These are phyloP conservation scores for Sturmia bella DNA, from an alignment of 2,888 invertebrate species.

Conservation along the genomic window DNA sequence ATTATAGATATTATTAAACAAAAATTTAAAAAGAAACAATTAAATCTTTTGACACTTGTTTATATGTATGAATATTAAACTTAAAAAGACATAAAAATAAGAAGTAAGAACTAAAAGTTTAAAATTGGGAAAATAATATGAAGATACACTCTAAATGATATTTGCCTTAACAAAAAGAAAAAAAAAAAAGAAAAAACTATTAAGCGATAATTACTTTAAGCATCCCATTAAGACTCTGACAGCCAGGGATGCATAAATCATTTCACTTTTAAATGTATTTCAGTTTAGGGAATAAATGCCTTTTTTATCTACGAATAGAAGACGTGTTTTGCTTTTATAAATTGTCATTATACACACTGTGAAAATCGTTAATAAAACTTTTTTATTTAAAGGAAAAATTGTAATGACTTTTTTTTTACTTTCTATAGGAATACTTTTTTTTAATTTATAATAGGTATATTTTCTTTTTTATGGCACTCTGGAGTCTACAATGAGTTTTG, in stretches of 20 bases:
- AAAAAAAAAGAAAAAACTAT: no score
- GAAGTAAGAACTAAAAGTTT: background rate
- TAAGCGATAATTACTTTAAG: background rate
- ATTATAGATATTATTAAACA: conserved; percentile 51
- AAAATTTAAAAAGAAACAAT: conserved; percentile 56
- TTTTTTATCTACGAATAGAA: conserved; percentile 57
- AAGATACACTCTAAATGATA: conserved; percentile 10
- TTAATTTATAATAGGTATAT: conserved; percentile 40
- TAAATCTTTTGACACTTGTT: conserved; percentile 18
- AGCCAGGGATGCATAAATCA: conserved; percentile 1
- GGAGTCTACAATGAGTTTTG: conserved; percentile 60
- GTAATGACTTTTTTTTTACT: conserved; percentile 69
- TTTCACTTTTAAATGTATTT: conserved; percentile 4
- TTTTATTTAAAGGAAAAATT: conserved; percentile 52
- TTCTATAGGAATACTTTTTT: conserved; percentile 62
- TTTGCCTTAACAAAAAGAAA: no score
- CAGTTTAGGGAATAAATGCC: conserved; percentile 64
- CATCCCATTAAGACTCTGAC: background rate
- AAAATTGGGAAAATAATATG: background rate
- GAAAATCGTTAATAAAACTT: conserved; percentile 25
- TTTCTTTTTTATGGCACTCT: conserved; percentile 66
- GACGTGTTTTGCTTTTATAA: conserved; percentile 31
- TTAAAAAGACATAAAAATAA: conserved; percentile 26
- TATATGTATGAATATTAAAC: conserved; percentile 27
- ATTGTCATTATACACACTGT: conserved; percentile 57